Evolutionary conservation across 1,140 invertebrate species (phyloP), one percentile per base, ranked within the genome.

Genomic region (Cyclargus thomasi): DNA sequence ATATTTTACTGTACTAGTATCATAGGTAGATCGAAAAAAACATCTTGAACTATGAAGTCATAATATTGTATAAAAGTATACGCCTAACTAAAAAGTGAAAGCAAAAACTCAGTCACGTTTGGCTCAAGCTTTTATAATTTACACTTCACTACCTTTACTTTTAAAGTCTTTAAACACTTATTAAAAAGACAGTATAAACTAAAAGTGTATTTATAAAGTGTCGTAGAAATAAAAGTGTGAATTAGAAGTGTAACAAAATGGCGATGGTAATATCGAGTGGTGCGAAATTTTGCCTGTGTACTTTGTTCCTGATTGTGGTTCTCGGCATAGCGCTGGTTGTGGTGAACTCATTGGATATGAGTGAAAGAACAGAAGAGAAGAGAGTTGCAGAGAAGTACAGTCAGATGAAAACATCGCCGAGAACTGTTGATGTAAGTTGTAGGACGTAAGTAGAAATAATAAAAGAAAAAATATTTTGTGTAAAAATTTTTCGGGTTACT

Each of bases 201-300:
- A 7, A 29, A 29, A 29, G 29, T 29, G 29, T 29, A 29, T 4
- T 29, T 6, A 23, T 29, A 29, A 2, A 29, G 29, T 29, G 29
- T 0, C 29, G 8, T 29, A 7, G 1, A 29, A 55, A 18, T 53
- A 47, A 65, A 65, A 64, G 47, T 39, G 23, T 16, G 2, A 62
- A 65, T 68, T 35, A 64, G 39, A 67, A 29, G 23, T 63, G 21
- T 62, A 57, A 62, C 69, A 92, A 88, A 78, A 93, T 93, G 92
- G 92, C 92, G 70, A 93, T 93, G 92, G 92, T 93, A 71, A 86
- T 93, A 74, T 92, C 92, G 17, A 87, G 85, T 69, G 91, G 92
- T 74, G 91, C 91, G 11, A 93, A 93, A 87, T 80, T 92, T 70
- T 92, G 92, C 74, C 88, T 92, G 75, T 90, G 87, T 75, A 87